Base-by-base conservation (phyloP, 2,797 vertebrate species). In the Cercopithecus petaurista region DNA sequence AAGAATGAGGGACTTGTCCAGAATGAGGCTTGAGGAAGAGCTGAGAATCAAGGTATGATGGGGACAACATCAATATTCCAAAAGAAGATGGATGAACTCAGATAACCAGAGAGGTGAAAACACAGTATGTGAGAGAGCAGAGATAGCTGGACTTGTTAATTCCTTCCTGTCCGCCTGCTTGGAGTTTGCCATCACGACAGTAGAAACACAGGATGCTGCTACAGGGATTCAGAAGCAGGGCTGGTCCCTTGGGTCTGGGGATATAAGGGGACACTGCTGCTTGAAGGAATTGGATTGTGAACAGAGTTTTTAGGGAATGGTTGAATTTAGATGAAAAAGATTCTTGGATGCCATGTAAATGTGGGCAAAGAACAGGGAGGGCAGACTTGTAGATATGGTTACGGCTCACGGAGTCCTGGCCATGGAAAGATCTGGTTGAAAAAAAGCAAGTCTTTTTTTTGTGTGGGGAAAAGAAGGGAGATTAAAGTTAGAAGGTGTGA, bases 291-390 rank as follows among this genome's bases (percentile, higher is more conserved):
- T 80, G 7, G 50, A 10, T 8, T 48, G 13, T 41, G 21, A 76
- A 82, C 73, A 39, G 48, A 59, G 4, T 70, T 70, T 87, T 93
- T 59, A 73, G 64, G 76, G 30, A 87, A 80, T 50, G 52, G 48
- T 79, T 70, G 55, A 73, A 46, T 73, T 94, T 89, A 64, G 52
- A 36, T 59, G 82, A 55, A 75, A 39, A 93, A 75, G 48, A 76
- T 30, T 30, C 2, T 14, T n/a, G 24, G 55, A 22, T 64, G 13
- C 33, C 43, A 61, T 24, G 9, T 55, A 57, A 41, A 41, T 15
- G 28, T 14, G 2, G 48, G 19, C 59, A 46, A 76, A 89, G 72
- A 75, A n/a, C 39, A 21, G 1, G 13, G 24, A 52, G 55, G 30
- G 19, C 30, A 80, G 52, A 36, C 12, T 13, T 85, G 33, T 14